Evolutionary conservation across 2,113 vertebrate species (phyloP), one percentile per base, ranked within the genome.

Genomic region (Pomatostomus ruficeps): DNA sequence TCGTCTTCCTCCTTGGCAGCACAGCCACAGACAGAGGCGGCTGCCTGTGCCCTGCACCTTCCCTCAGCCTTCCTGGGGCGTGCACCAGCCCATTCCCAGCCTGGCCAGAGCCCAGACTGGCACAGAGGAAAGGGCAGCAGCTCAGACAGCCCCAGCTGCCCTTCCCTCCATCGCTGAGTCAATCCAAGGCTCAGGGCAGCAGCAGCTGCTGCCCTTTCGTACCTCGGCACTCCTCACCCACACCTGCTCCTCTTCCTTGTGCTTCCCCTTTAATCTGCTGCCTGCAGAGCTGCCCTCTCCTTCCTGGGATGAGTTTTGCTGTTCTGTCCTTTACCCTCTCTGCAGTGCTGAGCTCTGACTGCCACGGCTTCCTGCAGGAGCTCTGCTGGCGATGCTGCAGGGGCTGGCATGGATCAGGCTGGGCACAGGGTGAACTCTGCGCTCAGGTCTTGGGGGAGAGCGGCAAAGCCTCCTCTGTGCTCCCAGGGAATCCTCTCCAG

Each of bases 391-490:
- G 33, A 7, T 12, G 51, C 51, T 7, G n/a, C 20, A 14, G 48
- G 36, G 20, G 17, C 2, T 14, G 46, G 45, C 24, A 25, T 0
- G 0, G 52, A 23, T 24, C 7, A 7, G n/a, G 33, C 35, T 22
- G 54, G 48, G 51, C 21, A 55, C 51, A 24, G 75, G 24, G 0
- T n/a, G 24, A 40, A 61, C 35, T 54, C 72, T 20, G 57, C 2
- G 0, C 23, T 45, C 15, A 0, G 20, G 0, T 38, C 38, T 7
- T 17, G 0, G 21, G 25, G 26, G 2, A 57, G 52, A 25, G 70
- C 11, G 12, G 74, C 70, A 24, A 17, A 63, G 3, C 48, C 33
- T 6, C 7, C 21, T 6, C 45, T 17, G 26, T 5, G 52, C 36
- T 29, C 54, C 38, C 40, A 9, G 35, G 33, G 14, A 23, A 35